Evolutionary conservation across 2,797 vertebrate genomes (phyloP).

Genomic region (Muscicapa comitata): DNA sequence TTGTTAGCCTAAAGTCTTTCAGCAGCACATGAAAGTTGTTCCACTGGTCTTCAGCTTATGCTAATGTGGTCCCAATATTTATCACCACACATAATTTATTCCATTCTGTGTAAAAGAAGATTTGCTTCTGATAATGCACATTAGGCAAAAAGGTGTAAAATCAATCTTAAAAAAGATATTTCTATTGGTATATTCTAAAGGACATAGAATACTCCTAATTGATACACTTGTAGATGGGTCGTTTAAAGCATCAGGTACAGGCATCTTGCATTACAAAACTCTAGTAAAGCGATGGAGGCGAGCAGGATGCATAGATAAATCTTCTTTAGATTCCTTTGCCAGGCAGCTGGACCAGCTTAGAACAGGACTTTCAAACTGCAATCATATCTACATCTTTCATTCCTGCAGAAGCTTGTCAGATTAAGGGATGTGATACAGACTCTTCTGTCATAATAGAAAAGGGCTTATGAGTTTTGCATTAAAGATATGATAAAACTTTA

Average conservation of each 20-base stretch:
- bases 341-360: background rate
- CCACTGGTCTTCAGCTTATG: background rate
- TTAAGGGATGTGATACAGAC: background rate
- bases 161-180: background rate
- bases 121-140: background rate
- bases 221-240: background rate
- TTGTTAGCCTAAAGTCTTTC: background rate
- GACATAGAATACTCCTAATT: background rate
- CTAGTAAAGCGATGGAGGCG: background rate
- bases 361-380: slow-evolving; percentile 18
- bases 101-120: background rate
- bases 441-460: slow-evolving; percentile 26
- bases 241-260: background rate
- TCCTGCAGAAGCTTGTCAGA: slow-evolving; percentile 28
- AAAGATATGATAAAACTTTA: slow-evolving; percentile 25
- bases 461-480: slow-evolving; percentile 14
- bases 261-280: background rate
- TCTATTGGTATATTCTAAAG: background rate
- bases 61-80: background rate
- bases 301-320: background rate
- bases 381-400: slow-evolving; percentile 14
- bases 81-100: background rate
- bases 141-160: background rate
- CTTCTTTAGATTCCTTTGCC: background rate
- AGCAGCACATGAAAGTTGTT: background rate